Conservation (phyloP, 2,888 invertebrate genomes). For the Unio delphinus region DNA sequence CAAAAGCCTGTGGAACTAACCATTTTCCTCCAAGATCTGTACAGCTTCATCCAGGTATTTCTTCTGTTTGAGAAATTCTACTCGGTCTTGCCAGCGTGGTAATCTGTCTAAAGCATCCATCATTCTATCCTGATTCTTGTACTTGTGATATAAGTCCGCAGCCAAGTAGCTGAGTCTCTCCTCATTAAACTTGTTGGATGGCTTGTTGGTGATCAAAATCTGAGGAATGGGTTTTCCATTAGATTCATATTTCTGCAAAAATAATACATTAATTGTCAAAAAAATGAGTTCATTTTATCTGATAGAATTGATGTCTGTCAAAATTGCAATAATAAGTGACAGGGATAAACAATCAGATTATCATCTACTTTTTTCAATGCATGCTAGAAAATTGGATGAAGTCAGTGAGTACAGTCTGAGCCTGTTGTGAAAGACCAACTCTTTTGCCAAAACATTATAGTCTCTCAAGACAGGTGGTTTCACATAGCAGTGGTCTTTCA, state of each 20-base stretch:
- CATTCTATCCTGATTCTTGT: slow-evolving; percentile 38
- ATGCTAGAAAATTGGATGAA: no score
- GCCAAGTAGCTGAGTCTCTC: slow-evolving; percentile 49
- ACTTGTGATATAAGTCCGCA: slow-evolving; percentile 41
- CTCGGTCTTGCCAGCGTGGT: slow-evolving; percentile 34
- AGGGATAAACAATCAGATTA: no score
- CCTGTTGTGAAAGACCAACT: no score
- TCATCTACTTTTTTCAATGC: no score
- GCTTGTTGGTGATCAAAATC: slow-evolving; percentile 40
- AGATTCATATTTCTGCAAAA: slow-evolving; percentile 29
- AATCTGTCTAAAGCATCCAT: slow-evolving; percentile 46
- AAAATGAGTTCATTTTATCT: no score
- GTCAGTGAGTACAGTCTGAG: no score
- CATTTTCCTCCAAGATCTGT: slow-evolving; percentile 31
- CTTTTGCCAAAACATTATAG: no score
- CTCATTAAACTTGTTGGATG: slow-evolving; percentile 37
- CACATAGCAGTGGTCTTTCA: no score
- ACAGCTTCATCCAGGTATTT: slow-evolving; percentile 44
- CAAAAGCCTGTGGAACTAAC: slow-evolving; percentile 17
- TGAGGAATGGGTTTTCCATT: slow-evolving; percentile 31
- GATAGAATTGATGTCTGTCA: no score
- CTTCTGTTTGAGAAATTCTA: slow-evolving; percentile 45
- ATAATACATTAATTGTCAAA: no score
- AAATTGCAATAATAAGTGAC: no score
- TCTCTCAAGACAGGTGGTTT: no score